These are phyloP conservation scores for Leucophenga varia DNA, from an alignment of 1,140 invertebrate species.

Conservation along the genomic window DNA sequence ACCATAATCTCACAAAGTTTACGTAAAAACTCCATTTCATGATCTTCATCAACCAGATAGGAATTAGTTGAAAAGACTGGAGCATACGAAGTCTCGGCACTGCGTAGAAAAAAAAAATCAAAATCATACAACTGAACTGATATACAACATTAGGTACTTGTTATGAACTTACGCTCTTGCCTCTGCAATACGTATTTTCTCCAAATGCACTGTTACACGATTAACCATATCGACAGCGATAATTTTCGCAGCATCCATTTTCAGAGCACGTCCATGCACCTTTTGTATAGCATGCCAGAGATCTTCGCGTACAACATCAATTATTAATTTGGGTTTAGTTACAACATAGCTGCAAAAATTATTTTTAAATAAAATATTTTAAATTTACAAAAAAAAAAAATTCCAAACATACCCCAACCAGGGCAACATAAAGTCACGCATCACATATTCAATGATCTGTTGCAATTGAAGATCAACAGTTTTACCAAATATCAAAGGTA, in stretches of 20 bases:
- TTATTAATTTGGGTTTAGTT: constrained; percentile 61
- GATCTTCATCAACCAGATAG: constrained; percentile 71
- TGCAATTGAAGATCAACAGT: constrained; percentile 81
- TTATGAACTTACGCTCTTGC: constrained; percentile 69
- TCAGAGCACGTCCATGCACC: constrained; percentile 70
- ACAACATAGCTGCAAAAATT: constrained; percentile 38
- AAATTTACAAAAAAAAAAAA: constrained; percentile 13
- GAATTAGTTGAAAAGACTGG: constrained; percentile 75
- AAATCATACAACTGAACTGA: no score
- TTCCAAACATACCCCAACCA: constrained; percentile 67
- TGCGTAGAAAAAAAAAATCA: constrained; percentile 32
- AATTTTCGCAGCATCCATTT: constrained; percentile 79
- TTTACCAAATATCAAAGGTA: constrained; percentile 74
- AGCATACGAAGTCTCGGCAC: constrained; percentile 62
- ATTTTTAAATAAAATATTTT: neutral
- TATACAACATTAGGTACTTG: no score
- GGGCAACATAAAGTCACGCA: constrained; percentile 75
- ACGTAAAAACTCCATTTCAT: constrained; percentile 78
- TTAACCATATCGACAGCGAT: constrained; percentile 78
- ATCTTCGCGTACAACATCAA: constrained; percentile 74
- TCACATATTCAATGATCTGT: constrained; percentile 76
- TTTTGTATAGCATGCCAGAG: constrained; percentile 78
- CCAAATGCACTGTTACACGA: constrained; percentile 78
- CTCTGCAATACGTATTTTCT: constrained; percentile 77
- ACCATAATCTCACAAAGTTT: constrained; percentile 80